Evolutionary conservation across 2,888 invertebrate genomes (phyloP).

Genomic region (Strigamia crassipes): DNA sequence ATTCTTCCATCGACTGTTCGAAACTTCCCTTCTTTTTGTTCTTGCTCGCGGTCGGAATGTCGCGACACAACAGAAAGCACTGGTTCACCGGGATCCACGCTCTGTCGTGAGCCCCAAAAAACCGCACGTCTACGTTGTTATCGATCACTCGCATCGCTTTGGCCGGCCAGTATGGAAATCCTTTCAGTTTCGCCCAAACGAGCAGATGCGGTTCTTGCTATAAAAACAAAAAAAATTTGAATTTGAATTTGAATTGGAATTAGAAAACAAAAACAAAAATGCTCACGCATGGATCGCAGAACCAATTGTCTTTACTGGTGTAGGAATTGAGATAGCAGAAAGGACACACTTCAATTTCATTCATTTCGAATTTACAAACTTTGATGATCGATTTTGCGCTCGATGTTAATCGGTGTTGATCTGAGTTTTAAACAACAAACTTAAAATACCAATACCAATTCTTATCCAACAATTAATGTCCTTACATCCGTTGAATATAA

Average conservation of each 20-base stretch:
- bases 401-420: constrained; percentile 75
- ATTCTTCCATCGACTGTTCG: constrained; percentile 72
- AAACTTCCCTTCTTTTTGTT: constrained; percentile 66
- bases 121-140: constrained; percentile 82
- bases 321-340: constrained; percentile 89
- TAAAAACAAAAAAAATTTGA: neutral
- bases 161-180: constrained; percentile 97
- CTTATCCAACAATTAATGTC: constrained; percentile 51
- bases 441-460: neutral
- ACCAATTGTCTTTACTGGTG: constrained; percentile 80
- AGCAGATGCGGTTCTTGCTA: constrained; percentile 80
- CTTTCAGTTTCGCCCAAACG: constrained; percentile 96
- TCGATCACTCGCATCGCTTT: constrained; percentile 78
- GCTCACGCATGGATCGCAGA: constrained; percentile 82
- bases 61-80: constrained; percentile 79
- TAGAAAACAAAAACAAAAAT: neutral
- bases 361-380: constrained; percentile 83
- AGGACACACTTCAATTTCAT: constrained; percentile 90
- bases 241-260: too few species aligned
- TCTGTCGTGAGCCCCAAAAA: constrained; percentile 92
- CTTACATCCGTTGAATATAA: constrained; percentile 86
- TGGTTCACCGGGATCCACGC: constrained; percentile 87
- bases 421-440: constrained; percentile 59
- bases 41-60: constrained; percentile 64
- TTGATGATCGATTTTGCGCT: constrained; percentile 79